These are phyloP conservation scores for Agrilus planipennis DNA, from an alignment of 1,140 invertebrate genomes.

Conservation along the genomic window DNA sequence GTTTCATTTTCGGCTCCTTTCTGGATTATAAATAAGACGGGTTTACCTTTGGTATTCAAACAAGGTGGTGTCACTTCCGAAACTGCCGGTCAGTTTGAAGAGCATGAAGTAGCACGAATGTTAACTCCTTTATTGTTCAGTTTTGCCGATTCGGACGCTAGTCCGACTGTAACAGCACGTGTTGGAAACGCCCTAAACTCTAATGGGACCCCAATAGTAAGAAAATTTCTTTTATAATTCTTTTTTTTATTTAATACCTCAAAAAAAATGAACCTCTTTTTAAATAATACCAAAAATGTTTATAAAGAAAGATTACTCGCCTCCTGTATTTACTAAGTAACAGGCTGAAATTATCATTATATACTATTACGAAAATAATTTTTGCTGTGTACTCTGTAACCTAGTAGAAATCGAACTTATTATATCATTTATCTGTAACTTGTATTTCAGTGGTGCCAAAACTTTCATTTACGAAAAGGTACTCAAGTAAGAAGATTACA, in stretches of 20 bases:
- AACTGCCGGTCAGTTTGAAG: constrained; percentile 85
- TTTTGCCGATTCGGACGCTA: constrained; percentile 78
- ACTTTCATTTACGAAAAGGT: constrained; percentile 60
- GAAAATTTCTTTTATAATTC: no score
- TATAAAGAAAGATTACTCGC: no score
- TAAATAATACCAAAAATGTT: no score
- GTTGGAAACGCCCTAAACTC: constrained; percentile 59
- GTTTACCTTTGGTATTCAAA: constrained; percentile 84
- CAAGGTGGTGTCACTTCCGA: constrained; percentile 74
- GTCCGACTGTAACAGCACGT: constrained; percentile 48
- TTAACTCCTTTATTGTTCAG: constrained; percentile 89
- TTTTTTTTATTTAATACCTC: constrained; percentile 7
- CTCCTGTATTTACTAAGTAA: no score
- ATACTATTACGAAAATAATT: no score
- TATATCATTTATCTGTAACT: constrained; percentile 5
- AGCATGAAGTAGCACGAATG: constrained; percentile 88
- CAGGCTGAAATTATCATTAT: no score
- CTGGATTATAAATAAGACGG: constrained; percentile 94
- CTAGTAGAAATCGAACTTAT: no score
- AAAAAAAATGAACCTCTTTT: no score
- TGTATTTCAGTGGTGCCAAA: constrained; percentile 26
- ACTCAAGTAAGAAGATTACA: constrained; percentile 42
- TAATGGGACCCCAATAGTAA: constrained; percentile 45
- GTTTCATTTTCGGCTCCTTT: constrained; percentile 74
- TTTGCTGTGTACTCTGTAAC: no score